phyloP scores from a whole-genome alignment of 1,140 invertebrate genomes.

The Sipha flava region DNA sequence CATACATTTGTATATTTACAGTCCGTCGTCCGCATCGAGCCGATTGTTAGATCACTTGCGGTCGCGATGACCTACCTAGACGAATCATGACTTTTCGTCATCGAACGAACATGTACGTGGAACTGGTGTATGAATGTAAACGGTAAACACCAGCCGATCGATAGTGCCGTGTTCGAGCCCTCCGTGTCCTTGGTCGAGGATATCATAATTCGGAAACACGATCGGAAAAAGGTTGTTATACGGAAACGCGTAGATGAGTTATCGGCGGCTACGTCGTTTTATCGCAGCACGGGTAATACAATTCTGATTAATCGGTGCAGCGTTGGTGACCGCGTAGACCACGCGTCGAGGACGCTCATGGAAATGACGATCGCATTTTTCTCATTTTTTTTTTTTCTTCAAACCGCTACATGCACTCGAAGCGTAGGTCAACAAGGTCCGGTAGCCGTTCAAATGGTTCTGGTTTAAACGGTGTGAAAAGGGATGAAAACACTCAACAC shows the following conservation, averaged over 20 bases:
- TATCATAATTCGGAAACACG: no score
- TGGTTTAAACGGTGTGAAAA: not conserved
- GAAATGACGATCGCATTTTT: not conserved
- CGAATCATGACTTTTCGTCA: no score
- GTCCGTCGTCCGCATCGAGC: no score
- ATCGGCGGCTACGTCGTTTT: not conserved
- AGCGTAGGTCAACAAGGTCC: not conserved
- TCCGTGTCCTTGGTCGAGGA: not conserved
- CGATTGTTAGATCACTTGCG: no score
- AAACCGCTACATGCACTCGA: not conserved
- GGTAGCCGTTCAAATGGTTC: not conserved
- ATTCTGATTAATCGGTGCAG: not conserved
- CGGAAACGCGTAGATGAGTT: not conserved
- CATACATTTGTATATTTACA: no score
- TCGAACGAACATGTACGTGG: no score
- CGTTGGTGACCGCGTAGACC: no score
- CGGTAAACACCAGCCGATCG: not conserved
- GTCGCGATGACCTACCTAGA: no score
- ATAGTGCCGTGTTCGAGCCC: not conserved
- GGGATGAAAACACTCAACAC: not conserved
- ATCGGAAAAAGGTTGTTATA: not conserved
- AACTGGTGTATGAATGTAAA: no score
- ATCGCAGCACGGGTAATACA: not conserved
- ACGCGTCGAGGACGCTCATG: not conserved
- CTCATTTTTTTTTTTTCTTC: not conserved